These are phyloP conservation scores for Orthochromis malagaraziensis DNA, from an alignment of 2,113 vertebrate genomes.

Conservation along the genomic window DNA sequence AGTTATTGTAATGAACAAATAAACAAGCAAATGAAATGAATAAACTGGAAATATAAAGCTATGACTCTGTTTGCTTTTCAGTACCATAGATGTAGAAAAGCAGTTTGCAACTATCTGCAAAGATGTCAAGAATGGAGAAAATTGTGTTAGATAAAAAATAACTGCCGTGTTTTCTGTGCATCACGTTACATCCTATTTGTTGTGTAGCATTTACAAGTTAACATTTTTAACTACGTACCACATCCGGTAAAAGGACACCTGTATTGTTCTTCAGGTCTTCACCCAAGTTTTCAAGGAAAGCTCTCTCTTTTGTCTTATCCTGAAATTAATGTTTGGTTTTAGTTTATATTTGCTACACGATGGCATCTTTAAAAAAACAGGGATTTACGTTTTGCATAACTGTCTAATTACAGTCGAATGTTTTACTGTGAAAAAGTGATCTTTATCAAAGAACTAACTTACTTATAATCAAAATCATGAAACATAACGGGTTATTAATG, in stretches of 20 bases:
- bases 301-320: conserved; percentile 19
- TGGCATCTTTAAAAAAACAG: not conserved
- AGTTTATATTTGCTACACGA: not conserved
- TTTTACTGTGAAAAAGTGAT: not conserved
- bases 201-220: not conserved
- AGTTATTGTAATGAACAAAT: not conserved
- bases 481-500: not conserved
- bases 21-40: not conserved
- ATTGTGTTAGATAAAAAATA: not conserved
- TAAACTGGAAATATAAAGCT: not conserved
- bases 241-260: not conserved
- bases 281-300: conserved; percentile 7
- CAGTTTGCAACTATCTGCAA: conserved; percentile 34
- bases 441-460: not conserved
- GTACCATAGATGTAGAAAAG: conserved; percentile 31
- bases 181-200: not conserved
- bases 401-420: not conserved
- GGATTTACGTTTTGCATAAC: not conserved
- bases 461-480: not conserved
- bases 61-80: not conserved
- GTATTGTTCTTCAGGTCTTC: conserved; percentile 4
- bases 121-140: not conserved
- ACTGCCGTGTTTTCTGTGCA: not conserved
- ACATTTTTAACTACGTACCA: not conserved
- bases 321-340: not conserved